Base-by-base conservation (phyloP, 2,888 invertebrate species). In the Amphipoea lucens region DNA sequence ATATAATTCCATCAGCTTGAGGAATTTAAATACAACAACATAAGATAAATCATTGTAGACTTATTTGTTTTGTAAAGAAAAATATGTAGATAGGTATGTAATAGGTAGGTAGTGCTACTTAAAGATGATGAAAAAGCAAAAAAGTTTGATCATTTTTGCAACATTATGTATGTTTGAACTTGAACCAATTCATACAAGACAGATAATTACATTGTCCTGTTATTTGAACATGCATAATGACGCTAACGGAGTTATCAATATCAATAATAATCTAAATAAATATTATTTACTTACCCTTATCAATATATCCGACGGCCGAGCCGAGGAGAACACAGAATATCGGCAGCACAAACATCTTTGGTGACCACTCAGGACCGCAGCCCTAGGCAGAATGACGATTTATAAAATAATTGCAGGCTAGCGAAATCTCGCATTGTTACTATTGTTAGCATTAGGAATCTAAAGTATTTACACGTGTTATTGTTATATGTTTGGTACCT, bases 271-370 rank as follows among this genome's bases (percentile, higher is more conserved):
- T 78, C 45, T 23, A 48, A 78, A 76, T 74, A 79, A 70, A 69
- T 67, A 67, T 57, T 82, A 81, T 78, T 79, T 81, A 87, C 92
- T 90, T 90, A 96, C 96, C 93, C 94, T 96, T 96, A 87, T 94
- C 91, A 23, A 93, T 84, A 84, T 91, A 91, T 74, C 94, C 96
- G 57, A 94, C 81, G 14, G 92, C 90, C n/a, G 91, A 84, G 71
- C 94, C 93, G 83, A 95, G 83, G 68, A 94, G 91, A 68, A 95
- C 89, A 90, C 92, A 93, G 11, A 95, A 87, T 74, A 95, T 79
- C 23, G 88, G 76, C 70, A 89, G 72, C 60, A 88, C 67, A 48
- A 94, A 83, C 96, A 96, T 96, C 69, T 71, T 90, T 75, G 70
- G 83, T 89, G 90, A 91, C 93, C 91, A 82, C 84, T 85, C 80